These are phyloP conservation scores for Rhodeus uyekii DNA, from an alignment of 2,797 vertebrate genomes.

Conservation along the genomic window DNA sequence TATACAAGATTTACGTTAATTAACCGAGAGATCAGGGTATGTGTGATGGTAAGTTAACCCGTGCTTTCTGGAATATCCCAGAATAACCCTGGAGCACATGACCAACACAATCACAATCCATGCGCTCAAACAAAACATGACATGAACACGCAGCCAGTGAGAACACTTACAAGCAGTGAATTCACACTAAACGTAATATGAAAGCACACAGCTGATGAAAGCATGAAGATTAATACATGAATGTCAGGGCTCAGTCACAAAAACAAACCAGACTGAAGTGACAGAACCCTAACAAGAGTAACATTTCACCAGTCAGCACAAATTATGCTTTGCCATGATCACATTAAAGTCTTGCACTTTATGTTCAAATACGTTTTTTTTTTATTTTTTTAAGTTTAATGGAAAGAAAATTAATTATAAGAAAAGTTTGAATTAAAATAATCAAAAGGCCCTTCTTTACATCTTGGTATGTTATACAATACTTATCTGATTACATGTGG, in stretches of 20 bases:
- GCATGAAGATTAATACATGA: no score
- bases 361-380: neutral
- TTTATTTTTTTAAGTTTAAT: slow-evolving; percentile 1
- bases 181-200: neutral
- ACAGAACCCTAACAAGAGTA: neutral
- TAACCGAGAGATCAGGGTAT: no score
- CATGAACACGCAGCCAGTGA: neutral
- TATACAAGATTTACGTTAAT: no score
- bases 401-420: neutral
- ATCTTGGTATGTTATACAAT: neutral
- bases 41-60: no score
- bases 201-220: neutral
- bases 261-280: neutral
- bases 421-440: neutral
- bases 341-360: neutral
- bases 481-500: slow-evolving; percentile 27
- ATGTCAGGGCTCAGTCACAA: neutral
- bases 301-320: neutral
- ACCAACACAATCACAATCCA: neutral
- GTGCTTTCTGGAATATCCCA: no score
- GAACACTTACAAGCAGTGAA: neutral
- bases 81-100: no score
- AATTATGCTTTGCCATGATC: neutral
- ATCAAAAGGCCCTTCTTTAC: slow-evolving; percentile 7
- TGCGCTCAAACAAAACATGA: neutral